Percentiles rank a stretch among this genome's conserved stretches.
phyloP scores from a whole-genome alignment of 2,797 vertebrate genomes.

The Paedocypris micromegethes region DNA sequence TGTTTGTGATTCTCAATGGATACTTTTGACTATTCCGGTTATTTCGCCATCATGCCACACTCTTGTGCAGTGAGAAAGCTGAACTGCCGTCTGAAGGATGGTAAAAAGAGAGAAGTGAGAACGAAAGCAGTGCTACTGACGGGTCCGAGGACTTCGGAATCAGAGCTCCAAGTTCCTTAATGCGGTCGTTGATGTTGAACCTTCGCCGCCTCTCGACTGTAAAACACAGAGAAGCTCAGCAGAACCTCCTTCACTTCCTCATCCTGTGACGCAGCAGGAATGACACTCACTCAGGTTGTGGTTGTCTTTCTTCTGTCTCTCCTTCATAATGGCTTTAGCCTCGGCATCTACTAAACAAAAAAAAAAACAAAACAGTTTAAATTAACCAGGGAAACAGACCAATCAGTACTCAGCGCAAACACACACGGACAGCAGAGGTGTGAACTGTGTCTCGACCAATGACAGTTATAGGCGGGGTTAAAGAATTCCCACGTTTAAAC shows the following conservation, averaged over 20 bases:
- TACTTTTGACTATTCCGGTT: too few species aligned
- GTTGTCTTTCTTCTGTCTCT: slow-evolving; percentile 87
- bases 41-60: too few species aligned
- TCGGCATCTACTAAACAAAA: slow-evolving; percentile 59
- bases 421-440: too few species aligned
- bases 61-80: too few species aligned
- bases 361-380: neutral
- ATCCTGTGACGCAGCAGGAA: neutral
- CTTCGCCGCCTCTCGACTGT: slow-evolving; percentile 81
- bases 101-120: slow-evolving; percentile 18
- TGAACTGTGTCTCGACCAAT: too few species aligned
- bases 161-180: slow-evolving; percentile 82
- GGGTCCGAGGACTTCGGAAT: slow-evolving; percentile 81
- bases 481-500: too few species aligned
- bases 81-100: too few species aligned
- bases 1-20: too few species aligned
- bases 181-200: slow-evolving; percentile 88
- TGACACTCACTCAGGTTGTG: slow-evolving; percentile 83
- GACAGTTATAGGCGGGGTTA: too few species aligned
- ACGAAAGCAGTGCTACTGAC: slow-evolving; percentile 65
- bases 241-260: slow-evolving; percentile 15
- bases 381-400: neutral
- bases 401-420: neutral
- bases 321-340: slow-evolving; percentile 77
- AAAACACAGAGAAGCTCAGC: slow-evolving; percentile 1